A percentile compares a stretch with the other conserved stretches of the same genome.
Evolutionary conservation across 2,797 vertebrate species (phyloP).

Genomic region (Rachycentron canadum): DNA sequence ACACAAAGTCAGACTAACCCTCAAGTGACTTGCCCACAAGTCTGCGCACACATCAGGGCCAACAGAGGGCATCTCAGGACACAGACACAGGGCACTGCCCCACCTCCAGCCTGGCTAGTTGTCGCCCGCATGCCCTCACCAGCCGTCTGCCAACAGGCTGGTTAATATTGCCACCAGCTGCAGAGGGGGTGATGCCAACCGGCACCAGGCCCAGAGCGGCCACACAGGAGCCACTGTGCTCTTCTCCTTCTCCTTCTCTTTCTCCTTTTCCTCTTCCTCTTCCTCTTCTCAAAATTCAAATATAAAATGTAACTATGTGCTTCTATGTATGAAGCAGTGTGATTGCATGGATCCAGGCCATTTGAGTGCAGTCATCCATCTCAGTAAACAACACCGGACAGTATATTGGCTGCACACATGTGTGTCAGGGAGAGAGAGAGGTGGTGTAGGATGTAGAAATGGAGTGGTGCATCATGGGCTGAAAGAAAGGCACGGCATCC

Average conservation of each 20-base stretch:
- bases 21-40: constrained; percentile 47
- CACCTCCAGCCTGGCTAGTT: constrained; percentile 53
- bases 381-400: constrained; percentile 38
- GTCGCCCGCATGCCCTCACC: constrained; percentile 49
- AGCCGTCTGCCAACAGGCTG: constrained; percentile 68
- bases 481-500: neutral
- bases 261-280: constrained; percentile 11
- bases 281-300: constrained; percentile 19
- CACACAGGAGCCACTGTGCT: constrained; percentile 71
- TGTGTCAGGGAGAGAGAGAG: neutral
- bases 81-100: constrained; percentile 23
- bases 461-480: constrained; percentile 25
- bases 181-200: constrained; percentile 63
- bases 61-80: constrained; percentile 77
- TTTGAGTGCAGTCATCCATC: constrained; percentile 39
- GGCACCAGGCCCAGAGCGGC: constrained; percentile 64
- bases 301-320: neutral
- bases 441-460: neutral
- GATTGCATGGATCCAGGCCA: constrained; percentile 21
- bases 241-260: constrained; percentile 13
- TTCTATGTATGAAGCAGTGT: neutral
- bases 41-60: constrained; percentile 43
- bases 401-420: constrained; percentile 18
- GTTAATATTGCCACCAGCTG: constrained; percentile 82
- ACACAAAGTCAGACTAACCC: constrained; percentile 51